Evolutionary conservation across 1,140 invertebrate species (phyloP).

Genomic region (Cyrtorhinus lividipennis): DNA sequence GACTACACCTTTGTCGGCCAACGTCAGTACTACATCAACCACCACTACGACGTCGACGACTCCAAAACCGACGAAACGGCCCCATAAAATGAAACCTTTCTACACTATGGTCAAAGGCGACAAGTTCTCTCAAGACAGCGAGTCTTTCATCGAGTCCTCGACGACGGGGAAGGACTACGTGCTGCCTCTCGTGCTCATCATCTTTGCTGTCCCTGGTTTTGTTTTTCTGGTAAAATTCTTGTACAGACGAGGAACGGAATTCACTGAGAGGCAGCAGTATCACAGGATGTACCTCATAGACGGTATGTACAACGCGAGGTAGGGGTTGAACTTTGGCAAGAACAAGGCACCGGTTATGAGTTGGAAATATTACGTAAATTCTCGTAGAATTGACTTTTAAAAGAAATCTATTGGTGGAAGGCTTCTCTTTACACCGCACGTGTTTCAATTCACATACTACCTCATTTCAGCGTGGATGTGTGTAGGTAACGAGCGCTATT

Average conservation of each 20-base stretch:
- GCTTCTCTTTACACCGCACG: not conserved
- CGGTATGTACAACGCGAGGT: slow-evolving; percentile 61
- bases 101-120: slow-evolving; percentile 16
- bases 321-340: no score
- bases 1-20: not conserved
- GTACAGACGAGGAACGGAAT: slow-evolving; percentile 48
- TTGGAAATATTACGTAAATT: not conserved
- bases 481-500: no score
- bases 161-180: slow-evolving; percentile 29
- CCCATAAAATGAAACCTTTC: slow-evolving; percentile 2
- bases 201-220: slow-evolving; percentile 47
- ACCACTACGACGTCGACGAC: not conserved
- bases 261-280: slow-evolving; percentile 61
- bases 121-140: slow-evolving; percentile 11
- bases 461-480: no score
- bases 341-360: not conserved
- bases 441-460: no score
- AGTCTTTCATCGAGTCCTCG: slow-evolving; percentile 22
- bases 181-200: slow-evolving; percentile 46
- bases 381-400: not conserved
- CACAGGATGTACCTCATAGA: slow-evolving; percentile 65
- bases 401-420: not conserved
- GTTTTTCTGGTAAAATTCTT: slow-evolving; percentile 41
- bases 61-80: not conserved
- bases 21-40: not conserved